Percentiles rank a stretch among this genome's conserved stretches.
Conservation (phyloP, 2,113 vertebrate species). For the Capra hircus region DNA sequence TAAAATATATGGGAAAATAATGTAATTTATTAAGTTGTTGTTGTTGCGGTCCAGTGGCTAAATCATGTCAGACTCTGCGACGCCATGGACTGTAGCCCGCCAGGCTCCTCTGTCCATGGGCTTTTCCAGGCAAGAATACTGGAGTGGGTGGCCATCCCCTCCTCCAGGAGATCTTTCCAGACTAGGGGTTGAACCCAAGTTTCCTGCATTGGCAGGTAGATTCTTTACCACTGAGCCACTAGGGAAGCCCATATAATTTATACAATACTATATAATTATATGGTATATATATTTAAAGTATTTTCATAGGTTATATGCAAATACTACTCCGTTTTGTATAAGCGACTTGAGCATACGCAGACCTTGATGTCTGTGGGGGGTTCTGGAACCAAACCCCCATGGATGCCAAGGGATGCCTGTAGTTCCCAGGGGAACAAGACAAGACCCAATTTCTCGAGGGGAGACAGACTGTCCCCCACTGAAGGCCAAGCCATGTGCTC, state of each 20-base stretch:
- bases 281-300: neutral
- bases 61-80: neutral
- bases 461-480: neutral
- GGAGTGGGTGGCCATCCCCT: neutral
- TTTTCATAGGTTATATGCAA: neutral
- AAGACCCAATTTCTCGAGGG: neutral
- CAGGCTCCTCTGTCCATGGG: neutral
- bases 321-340: neutral
- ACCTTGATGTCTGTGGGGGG: neutral
- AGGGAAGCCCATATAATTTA: neutral
- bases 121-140: neutral
- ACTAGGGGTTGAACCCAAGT: neutral
- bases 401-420: neutral
- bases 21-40: neutral
- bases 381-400: neutral
- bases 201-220: neutral
- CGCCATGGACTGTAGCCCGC: neutral
- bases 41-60: neutral
- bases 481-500: neutral
- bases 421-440: neutral
- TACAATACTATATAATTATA: neutral
- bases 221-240: neutral
- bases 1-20: neutral
- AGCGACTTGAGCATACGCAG: fast-evolving
- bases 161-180: neutral